Base-by-base conservation (phyloP, 2,797 vertebrate genomes). In the Coracias cyanogaster region DNA sequence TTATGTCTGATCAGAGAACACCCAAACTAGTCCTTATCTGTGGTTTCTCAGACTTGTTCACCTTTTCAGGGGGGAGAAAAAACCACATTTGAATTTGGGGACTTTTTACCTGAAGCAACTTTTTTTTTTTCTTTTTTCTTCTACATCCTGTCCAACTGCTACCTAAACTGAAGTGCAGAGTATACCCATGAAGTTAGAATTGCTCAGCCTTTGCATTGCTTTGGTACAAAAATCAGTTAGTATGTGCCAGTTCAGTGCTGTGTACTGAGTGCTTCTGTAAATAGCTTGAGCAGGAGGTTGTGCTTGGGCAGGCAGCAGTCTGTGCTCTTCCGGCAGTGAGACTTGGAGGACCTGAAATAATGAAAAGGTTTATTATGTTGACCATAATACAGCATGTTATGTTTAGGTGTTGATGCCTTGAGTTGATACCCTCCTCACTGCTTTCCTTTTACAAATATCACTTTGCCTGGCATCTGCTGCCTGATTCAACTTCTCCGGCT, bases 11-110 rank as follows among this genome's bases (percentile, higher is more conserved):
- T 72, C 41, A 72, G 52, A 25, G 20, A 62, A 41, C 12, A 19
- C 20, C 11, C 7, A 70, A 21, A 12, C 24, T 46, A n/a, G 5
- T 58, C 65, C 19, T 72, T 74, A 41, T 3, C 33, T 4, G 1
- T 26, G 24, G 9, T 25, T 76, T 89, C 15, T 77, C 20, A 21
- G 43, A 8, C 55, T 57, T 0, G 0, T 71, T 82, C 1, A 1
- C 72, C 43, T 67, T 41, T 70, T 71, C 9, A 7, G 21, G 41
- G 16, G 33, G 55, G 12, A 10, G 18, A 2, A 12, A 52, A 37
- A 61, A 46, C 7, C 0, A 43, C 3, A 15, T 86, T 77, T 45
- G 60, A 52, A 37, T 70, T 3, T 58, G 29, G 17, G n/a, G 24
- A 37, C 37, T 76, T 29, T 37, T 4, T 18, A 51, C n/a, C 39